Base-by-base conservation (phyloP, 2,797 vertebrate species). In the Anolis apletophallus region DNA sequence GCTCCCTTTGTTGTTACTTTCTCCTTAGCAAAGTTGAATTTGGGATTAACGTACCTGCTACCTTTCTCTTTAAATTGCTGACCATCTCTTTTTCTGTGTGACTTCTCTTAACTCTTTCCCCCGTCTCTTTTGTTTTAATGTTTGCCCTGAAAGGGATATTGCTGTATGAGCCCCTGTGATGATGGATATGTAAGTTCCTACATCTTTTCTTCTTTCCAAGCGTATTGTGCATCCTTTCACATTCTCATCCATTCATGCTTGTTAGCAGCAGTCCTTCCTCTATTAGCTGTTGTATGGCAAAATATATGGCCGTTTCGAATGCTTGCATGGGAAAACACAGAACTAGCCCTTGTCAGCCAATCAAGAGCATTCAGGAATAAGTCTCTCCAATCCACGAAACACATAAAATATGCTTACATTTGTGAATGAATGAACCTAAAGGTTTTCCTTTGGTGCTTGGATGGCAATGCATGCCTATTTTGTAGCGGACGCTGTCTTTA, bases 151-250 rank as follows among this genome's bases (percentile, higher is more conserved):
- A 98, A 98, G 98, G 98, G 97, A 96, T 97, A 97, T 98, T 98
- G 97, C 97, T 98, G 97, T 97, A 96, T 98, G 97, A 97, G 97
- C 97, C 97, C 97, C 90, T 98, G 97, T 97, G 97, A 98, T 97
- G 97, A 98, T 96, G 97, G 96, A 97, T 98, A 98, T 98, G 98
- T 99, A 98, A 99, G 98, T 98, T 96, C 96, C 88, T 95, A 90
- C 90, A 89, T 93, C 68, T 34, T 40, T 40, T 96, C 94, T 90
- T 96, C 95, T 91, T 96, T 95, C 88, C 84, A 4, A 0, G 91
- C 95, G 93, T 91, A 81, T 94, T 87, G 87, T 94, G 76, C 69
- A 88, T 11, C 88, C 89, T 94, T 71, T 89, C 89, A 55, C 55
- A 13, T 16, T 85, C 86, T 89, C 88, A 81, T 91, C 36, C 88